Evolutionary conservation across 2,888 invertebrate species (phyloP).

Genomic region (Leptura quadrifasciata): DNA sequence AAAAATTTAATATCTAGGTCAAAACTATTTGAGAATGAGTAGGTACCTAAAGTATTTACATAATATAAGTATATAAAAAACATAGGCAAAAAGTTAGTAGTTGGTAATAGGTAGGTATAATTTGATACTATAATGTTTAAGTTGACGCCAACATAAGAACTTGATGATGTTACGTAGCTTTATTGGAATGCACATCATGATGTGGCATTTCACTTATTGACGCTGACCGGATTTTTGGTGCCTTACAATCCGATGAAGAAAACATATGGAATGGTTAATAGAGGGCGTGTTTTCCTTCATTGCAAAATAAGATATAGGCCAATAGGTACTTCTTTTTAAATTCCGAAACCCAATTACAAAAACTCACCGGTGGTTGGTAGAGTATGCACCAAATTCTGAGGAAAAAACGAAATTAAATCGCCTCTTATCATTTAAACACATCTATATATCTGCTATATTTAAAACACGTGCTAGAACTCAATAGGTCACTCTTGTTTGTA

Average conservation of each 20-base stretch:
- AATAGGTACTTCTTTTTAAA: not conserved
- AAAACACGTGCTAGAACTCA: conserved; percentile 18
- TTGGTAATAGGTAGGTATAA: not conserved
- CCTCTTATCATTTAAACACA: conserved; percentile 69
- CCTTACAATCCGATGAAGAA: not conserved
- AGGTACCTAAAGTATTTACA: too few species aligned
- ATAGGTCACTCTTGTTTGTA: conserved; percentile 17
- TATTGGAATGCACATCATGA: conserved; percentile 49
- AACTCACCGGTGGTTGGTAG: conserved; percentile 70
- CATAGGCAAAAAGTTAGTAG: not conserved
- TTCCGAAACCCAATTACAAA: not conserved
- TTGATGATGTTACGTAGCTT: conserved; percentile 45
- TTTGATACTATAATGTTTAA: conserved; percentile 1
- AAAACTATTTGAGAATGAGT: too few species aligned
- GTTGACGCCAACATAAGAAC: conserved; percentile 31
- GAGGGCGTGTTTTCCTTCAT: not conserved
- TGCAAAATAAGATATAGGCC: too few species aligned
- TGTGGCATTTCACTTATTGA: conserved; percentile 47
- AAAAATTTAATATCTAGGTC: too few species aligned
- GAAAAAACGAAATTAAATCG: conserved; percentile 67
- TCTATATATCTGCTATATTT: conserved; percentile 19
- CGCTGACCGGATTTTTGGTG: conserved; percentile 28
- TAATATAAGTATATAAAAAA: not conserved
- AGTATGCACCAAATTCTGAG: conserved; percentile 70
- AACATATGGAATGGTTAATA: conserved; percentile 17